phyloP scores from a whole-genome alignment of 2,888 invertebrate genomes.

The Rotaria socialis region DNA sequence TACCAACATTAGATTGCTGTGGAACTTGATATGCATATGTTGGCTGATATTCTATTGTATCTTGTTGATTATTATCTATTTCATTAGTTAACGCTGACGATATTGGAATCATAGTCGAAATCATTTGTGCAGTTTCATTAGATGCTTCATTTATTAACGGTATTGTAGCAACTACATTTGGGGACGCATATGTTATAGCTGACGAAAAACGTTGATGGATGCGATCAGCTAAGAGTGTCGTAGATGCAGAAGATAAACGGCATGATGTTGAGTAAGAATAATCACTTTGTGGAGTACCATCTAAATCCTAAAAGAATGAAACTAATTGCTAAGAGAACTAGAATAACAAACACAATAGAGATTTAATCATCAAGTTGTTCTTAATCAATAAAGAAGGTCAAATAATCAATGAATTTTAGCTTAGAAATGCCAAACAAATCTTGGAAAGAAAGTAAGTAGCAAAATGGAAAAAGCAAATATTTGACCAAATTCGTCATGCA shows the following conservation, averaged over 20 bases:
- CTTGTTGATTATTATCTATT: neutral
- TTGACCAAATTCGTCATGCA: neutral
- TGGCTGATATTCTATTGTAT: neutral
- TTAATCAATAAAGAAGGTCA: neutral
- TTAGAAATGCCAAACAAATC: neutral
- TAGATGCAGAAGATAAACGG: neutral
- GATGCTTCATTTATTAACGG: neutral
- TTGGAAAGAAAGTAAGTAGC: neutral
- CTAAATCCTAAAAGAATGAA: neutral
- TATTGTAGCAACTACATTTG: neutral
- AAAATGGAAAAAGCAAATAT: neutral
- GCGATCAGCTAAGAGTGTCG: neutral
- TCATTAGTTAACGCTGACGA: neutral
- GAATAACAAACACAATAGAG: neutral
- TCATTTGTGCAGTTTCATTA: neutral
- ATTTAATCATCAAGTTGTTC: neutral
- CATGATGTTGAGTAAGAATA: conserved; percentile 3
- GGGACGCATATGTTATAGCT: neutral
- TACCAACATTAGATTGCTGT: conserved; percentile 4
- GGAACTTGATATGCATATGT: conserved; percentile 7
- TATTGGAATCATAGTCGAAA: neutral
- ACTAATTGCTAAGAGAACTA: neutral
- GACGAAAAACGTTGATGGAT: conserved; percentile 25
- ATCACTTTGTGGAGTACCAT: neutral
- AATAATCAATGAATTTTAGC: neutral